These are phyloP conservation scores for Trypoxylus dichotomus DNA, from an alignment of 1,140 invertebrate genomes.

Conservation along the genomic window DNA sequence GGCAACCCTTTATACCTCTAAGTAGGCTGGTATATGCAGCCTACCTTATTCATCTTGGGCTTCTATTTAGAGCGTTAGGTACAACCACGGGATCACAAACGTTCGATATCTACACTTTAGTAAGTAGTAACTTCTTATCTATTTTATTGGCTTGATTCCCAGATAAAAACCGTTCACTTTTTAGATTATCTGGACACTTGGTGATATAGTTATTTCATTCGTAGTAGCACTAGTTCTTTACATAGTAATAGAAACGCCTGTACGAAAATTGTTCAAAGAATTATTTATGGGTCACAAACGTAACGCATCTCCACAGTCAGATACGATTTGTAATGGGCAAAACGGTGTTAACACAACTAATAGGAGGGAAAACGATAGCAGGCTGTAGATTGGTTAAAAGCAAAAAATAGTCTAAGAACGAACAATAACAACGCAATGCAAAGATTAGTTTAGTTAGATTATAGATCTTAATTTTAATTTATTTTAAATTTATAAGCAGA, in stretches of 20 bases:
- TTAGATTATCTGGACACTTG: constrained; percentile 46
- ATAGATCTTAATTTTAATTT: too few relatives aligned
- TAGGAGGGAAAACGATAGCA: background rate
- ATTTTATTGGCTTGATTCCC: background rate
- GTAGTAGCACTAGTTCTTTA: constrained; percentile 52
- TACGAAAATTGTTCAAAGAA: constrained; percentile 54
- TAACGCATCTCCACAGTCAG: background rate
- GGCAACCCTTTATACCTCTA: constrained; percentile 68
- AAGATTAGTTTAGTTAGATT: too few relatives aligned
- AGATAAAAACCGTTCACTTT: background rate
- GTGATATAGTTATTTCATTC: constrained; percentile 53
- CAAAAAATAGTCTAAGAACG: background rate
- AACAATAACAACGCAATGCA: too few relatives aligned
- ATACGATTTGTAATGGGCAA: background rate
- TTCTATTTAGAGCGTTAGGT: constrained; percentile 56
- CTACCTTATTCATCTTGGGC: constrained; percentile 64
- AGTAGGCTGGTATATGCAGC: constrained; percentile 71
- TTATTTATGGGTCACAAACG: constrained; percentile 34
- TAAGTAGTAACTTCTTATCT: background rate
- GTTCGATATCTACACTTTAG: background rate
- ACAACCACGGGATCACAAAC: constrained; percentile 44
- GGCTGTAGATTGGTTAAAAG: constrained; percentile 1
- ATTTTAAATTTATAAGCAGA: too few relatives aligned
- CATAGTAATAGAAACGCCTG: constrained; percentile 56
- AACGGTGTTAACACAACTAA: background rate